Percentiles rank a stretch among this genome's conserved stretches.
phyloP scores from a whole-genome alignment of 2,797 vertebrate genomes.

The Hylomyscus alleni region DNA sequence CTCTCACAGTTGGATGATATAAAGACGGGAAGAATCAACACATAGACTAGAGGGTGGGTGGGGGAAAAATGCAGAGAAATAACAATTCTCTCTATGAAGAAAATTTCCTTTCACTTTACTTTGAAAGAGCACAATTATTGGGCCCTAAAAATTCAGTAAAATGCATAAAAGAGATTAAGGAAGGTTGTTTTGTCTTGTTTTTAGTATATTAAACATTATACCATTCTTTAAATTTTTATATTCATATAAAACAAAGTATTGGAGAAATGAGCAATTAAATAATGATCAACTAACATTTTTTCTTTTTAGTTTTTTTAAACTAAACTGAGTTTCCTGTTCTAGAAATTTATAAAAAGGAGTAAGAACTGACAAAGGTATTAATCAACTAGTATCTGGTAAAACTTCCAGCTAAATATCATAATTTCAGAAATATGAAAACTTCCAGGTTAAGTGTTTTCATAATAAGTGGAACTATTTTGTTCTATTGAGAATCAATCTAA shows the following conservation, averaged over 20 bases:
- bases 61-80: background rate
- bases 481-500: background rate
- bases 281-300: background rate
- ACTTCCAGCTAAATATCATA: background rate
- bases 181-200: background rate
- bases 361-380: background rate
- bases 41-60: background rate
- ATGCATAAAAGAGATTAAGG: background rate
- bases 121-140: slow-evolving; percentile 16
- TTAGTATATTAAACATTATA: background rate
- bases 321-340: slow-evolving; percentile 47
- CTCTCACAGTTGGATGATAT: background rate
- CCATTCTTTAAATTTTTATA: background rate
- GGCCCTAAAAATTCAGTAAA: background rate
- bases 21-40: background rate
- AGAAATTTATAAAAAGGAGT: background rate
- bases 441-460: background rate
- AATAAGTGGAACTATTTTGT: background rate
- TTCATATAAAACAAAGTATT: slow-evolving; percentile 7
- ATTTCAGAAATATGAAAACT: slow-evolving; percentile 24
- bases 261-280: slow-evolving; percentile 7
- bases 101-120: slow-evolving; percentile 39
- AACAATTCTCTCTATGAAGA: slow-evolving; percentile 44
- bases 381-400: background rate
- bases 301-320: background rate